Base-by-base conservation (phyloP, 2,888 invertebrate genomes). In the Mechanitis mazaeus region DNA sequence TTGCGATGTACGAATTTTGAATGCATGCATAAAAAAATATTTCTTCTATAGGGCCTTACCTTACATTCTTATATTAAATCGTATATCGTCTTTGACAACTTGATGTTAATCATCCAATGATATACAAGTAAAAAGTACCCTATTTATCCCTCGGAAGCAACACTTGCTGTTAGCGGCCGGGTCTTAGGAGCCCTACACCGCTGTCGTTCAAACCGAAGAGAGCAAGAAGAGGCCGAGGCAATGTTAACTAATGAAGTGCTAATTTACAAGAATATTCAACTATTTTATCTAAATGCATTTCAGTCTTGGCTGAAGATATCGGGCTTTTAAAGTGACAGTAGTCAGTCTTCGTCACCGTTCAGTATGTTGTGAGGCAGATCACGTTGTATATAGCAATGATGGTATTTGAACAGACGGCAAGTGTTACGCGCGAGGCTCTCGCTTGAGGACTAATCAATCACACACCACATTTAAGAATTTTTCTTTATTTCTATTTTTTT, bases 401-500 rank as follows among this genome's bases (percentile, higher is more conserved):
- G 50, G 56, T 65, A 79, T 82, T 82, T 78, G 84, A 84, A 85
- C 85, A 83, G 78, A 81, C 80, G 83, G 78, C 84, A 83, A 85
- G 83, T 84, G 87, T 85, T 84, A 83, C 85, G 80, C 81, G 76
- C 74, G 77, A 82, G 82, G 87, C 54, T 59, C 65, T 64, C 59
- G 63, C 66, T 61, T 74, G 75, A 83, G 84, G 84, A 82, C 81
- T 79, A 83, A 85, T 82, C 86, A 87, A 89, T 89, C 83, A 89
- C 86, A 87, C 88, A 87, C 82, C 84, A 84, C 84, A 81, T 86
- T 85, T 79, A 86, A 86, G 83, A 85, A 83, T 85, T 88, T 85
- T 83, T 77, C 78, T 89, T 90, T 90, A 88, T 88, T 90, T 86
- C 85, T 83, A 84, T 89, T 87, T 87, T 87, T 87, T 87, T 82